These are phyloP conservation scores for Cataglyphis livida DNA, from an alignment of 2,888 invertebrate species.

Conservation along the genomic window DNA sequence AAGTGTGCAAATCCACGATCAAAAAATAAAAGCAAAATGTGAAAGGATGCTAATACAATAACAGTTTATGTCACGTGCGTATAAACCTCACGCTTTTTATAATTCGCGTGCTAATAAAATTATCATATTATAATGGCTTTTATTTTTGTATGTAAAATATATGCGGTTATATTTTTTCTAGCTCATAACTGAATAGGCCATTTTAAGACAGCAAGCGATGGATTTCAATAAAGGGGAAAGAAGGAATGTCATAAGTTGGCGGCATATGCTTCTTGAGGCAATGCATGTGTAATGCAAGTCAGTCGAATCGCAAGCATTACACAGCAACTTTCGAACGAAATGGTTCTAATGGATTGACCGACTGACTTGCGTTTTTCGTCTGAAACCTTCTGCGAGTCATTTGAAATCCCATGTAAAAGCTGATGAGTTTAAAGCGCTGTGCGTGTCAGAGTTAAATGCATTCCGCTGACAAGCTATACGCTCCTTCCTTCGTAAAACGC, in stretches of 20 bases:
- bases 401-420: slow-evolving; percentile 64
- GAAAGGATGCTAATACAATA: slow-evolving; percentile 7
- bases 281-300: slow-evolving; percentile 67
- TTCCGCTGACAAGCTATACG: slow-evolving; percentile 49
- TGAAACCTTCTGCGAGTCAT: slow-evolving; percentile 54
- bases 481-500: slow-evolving; percentile 38
- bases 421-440: slow-evolving; percentile 66
- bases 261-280: slow-evolving; percentile 57
- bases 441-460: slow-evolving; percentile 47
- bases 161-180: not conserved
- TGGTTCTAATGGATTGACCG: slow-evolving; percentile 74
- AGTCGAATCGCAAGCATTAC: slow-evolving; percentile 71
- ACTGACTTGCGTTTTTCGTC: slow-evolving; percentile 72
- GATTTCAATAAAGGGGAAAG: slow-evolving; percentile 40
- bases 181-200: slow-evolving; percentile 4
- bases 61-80: not conserved
- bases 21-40: slow-evolving; percentile 16
- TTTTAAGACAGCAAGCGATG: slow-evolving; percentile 30
- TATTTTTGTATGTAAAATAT: not conserved
- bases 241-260: slow-evolving; percentile 46
- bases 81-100: not conserved
- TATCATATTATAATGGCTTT: not conserved
- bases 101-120: not conserved
- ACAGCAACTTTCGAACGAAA: slow-evolving; percentile 70
- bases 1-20: not conserved